Percentiles rank a stretch among this genome's conserved stretches.
Evolutionary conservation across 2,113 vertebrate genomes (phyloP).

Genomic region (Tragelaphus scriptus): DNA sequence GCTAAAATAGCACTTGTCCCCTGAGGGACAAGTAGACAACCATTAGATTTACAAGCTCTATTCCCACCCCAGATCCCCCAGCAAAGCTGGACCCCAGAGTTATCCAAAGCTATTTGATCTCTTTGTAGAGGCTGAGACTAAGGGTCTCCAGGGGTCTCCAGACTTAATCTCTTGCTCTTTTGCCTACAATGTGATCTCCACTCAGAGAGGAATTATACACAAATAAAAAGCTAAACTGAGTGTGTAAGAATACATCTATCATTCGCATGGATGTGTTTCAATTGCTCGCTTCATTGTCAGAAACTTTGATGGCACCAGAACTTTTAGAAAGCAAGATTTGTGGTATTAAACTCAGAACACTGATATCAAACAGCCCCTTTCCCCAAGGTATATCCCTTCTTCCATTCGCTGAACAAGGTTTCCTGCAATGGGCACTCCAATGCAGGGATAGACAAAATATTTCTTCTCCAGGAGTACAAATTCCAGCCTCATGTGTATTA

Average conservation of each 20-base stretch:
- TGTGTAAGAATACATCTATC: background rate
- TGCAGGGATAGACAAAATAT: background rate
- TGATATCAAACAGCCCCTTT: background rate
- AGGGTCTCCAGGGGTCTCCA: background rate
- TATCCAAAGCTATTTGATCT: background rate
- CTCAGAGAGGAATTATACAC: background rate
- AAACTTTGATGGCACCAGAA: background rate
- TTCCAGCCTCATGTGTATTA: background rate
- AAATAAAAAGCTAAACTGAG: background rate
- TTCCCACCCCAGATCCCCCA: background rate
- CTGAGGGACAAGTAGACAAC: background rate
- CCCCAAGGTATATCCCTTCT: background rate
- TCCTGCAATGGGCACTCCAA: background rate
- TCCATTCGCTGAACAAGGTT: background rate
- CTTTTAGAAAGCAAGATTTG: background rate
- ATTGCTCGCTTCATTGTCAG: background rate
- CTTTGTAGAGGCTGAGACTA: background rate
- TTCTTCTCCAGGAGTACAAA: background rate
- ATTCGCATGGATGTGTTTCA: background rate
- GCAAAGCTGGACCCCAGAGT: background rate
- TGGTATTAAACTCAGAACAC: background rate
- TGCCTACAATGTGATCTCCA: background rate
- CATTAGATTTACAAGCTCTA: background rate
- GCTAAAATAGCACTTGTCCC: background rate
- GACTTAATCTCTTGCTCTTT: background rate